Evolutionary conservation across 2,113 vertebrate genomes (phyloP), one percentile per base, ranked within the genome.

Genomic region (Cnemophilus loriae): DNA sequence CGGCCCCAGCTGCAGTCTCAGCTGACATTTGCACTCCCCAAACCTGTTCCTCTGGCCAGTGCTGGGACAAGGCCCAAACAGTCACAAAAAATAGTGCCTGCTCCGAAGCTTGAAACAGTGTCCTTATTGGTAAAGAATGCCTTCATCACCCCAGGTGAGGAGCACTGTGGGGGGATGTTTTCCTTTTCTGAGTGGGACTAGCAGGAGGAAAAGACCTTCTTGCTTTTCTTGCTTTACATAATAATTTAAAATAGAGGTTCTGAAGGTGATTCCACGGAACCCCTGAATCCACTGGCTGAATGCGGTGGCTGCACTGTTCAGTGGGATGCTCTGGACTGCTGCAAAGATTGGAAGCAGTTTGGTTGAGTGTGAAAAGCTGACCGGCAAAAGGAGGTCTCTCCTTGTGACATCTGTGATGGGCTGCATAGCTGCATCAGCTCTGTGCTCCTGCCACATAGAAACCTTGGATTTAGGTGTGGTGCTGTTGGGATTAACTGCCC

Each of bases 11-110:
- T 96, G 46, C 98, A 98, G 85, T 67, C 92, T 44, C 92, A 92
- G 10, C 96, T 98, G 96, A 97, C 98, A 3, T 99, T 99, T 79
- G 98, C 98, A 76, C 92, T 98, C 60, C 98, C 98, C 75, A 98
- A 98, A 91, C 96, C 98, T 50, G 92, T 98, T 67, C 96, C 98
- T 87, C 71, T 98, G 68, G 80, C 97, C 33, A 91, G 91, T 78
- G 80, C 98, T 95, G 98, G 96, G 89, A 99, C 98, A 80, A 98
- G 97, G 93, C 92, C 97, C 63, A 98, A 98, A 68, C 98, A 98
- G 44, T 97, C 98, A 74, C 98, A 98, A 74, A 98, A 99, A 95
- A 98, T 98, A 78, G 98, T 98, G 90, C 98, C 99, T 84, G 98
- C 98, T 82, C 86, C 97, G 4, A 98, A 99, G 88, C 97, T 98